A percentile compares a stretch with the other conserved stretches of the same genome.
phyloP scores from a whole-genome alignment of 2,797 vertebrate genomes.

The Poeciliopsis infans region DNA sequence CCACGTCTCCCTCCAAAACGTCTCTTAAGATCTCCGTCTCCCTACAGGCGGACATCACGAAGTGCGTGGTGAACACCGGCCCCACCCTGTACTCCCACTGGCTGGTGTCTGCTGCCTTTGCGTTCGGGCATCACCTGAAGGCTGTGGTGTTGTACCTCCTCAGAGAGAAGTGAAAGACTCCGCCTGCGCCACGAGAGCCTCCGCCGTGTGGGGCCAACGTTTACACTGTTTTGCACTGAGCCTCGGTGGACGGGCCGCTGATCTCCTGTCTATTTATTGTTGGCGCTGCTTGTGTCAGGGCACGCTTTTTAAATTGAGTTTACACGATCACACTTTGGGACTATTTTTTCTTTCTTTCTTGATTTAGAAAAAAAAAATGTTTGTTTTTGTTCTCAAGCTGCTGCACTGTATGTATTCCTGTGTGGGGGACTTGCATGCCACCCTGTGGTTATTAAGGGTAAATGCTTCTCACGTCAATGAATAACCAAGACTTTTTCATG shows the following conservation, averaged over 20 bases:
- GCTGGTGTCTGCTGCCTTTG: constrained; percentile 85
- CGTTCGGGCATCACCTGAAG: constrained; percentile 92
- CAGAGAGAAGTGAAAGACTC: constrained; percentile 88
- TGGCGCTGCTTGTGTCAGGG: constrained; percentile 11
- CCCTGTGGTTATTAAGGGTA: constrained; percentile 35
- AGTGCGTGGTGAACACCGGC: constrained; percentile 92
- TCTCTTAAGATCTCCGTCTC: constrained; percentile 8
- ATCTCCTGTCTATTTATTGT: constrained; percentile 58
- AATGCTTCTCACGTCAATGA: constrained; percentile 11
- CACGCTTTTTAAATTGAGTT: constrained; percentile 31
- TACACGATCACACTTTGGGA: constrained; percentile 17
- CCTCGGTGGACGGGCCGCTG: constrained; percentile 32
- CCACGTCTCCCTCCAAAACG: background rate
- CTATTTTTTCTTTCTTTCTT: background rate
- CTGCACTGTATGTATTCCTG: background rate
- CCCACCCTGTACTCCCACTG: constrained; percentile 90
- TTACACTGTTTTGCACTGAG: constrained; percentile 77
- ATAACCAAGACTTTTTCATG: background rate
- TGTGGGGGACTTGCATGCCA: constrained; percentile 25
- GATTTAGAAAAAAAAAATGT: background rate
- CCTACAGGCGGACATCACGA: constrained; percentile 86
- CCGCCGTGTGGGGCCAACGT: constrained; percentile 62
- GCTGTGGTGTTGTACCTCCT: constrained; percentile 88
- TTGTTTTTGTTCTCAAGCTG: constrained; percentile 7
- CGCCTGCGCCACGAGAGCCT: constrained; percentile 35